A percentile compares a stretch with the other conserved stretches of the same genome.
phyloP scores from a whole-genome alignment of 2,888 invertebrate species.

The Rhodophaea formosa region DNA sequence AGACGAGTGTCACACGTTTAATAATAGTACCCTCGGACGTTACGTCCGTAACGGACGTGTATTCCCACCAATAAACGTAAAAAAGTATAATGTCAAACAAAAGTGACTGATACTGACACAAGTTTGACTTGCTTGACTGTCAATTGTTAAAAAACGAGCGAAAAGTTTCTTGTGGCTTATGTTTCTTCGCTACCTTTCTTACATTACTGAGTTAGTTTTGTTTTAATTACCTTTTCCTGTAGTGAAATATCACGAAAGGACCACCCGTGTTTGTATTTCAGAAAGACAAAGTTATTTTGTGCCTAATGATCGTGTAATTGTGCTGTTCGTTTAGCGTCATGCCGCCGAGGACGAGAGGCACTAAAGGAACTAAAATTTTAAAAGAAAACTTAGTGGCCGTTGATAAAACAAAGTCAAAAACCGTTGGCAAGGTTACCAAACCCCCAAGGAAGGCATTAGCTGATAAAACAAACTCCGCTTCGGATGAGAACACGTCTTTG shows the following conservation, averaged over 20 bases:
- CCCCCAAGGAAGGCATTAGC: conserved; percentile 53
- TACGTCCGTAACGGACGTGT: too few relatives aligned
- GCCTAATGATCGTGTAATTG: background rate
- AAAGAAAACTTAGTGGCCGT: conserved; percentile 56
- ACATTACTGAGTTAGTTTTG: background rate
- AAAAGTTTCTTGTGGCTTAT: conserved; percentile 32
- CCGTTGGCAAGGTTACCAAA: conserved; percentile 36
- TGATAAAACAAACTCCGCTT: conserved; percentile 70
- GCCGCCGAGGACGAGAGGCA: conserved; percentile 61
- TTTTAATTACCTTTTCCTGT: background rate
- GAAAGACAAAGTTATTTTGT: background rate
- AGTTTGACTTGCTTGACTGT: background rate
- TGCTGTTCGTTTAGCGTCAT: conserved; percentile 43
- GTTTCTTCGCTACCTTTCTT: too few relatives aligned
- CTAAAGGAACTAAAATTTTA: conserved; percentile 45
- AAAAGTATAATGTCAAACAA: too few relatives aligned
- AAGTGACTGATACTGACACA: too few relatives aligned
- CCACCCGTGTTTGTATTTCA: background rate
- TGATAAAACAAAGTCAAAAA: conserved; percentile 38
- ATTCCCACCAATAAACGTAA: too few relatives aligned
- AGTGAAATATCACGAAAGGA: background rate
- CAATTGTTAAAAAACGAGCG: conserved; percentile 50
- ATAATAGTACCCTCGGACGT: too few relatives aligned
- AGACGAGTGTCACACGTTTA: too few relatives aligned
- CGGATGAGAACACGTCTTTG: conserved; percentile 57